Percentiles rank a stretch among this genome's conserved stretches.
Conservation (phyloP, 2,113 vertebrate species). For the Pluvianellus socialis region DNA sequence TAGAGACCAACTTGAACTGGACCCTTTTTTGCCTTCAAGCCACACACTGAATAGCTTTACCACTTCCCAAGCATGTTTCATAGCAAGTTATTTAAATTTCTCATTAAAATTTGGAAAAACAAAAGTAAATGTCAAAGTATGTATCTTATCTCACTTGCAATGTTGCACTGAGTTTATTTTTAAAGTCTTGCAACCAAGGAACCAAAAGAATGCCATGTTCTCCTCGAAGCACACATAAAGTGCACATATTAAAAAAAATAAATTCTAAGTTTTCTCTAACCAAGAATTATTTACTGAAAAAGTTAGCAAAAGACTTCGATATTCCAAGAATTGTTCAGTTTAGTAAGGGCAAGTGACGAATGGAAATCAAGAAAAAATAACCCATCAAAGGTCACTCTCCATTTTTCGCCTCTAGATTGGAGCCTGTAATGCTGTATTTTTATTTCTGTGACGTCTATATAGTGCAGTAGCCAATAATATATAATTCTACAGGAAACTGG, state of each 20-base stretch:
- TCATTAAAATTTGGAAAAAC: slow-evolving; percentile 49
- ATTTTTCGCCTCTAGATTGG: neutral
- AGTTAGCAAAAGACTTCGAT: neutral
- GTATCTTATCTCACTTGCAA: slow-evolving; percentile 16
- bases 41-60: neutral
- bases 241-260: neutral
- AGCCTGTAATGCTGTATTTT: neutral
- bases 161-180: slow-evolving; percentile 42
- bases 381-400: neutral
- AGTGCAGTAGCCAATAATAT: neutral
- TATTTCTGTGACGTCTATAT: neutral
- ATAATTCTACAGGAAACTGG: neutral
- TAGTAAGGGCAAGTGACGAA: neutral
- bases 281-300: neutral
- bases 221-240: neutral
- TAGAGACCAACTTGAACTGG: neutral
- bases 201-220: slow-evolving; percentile 43
- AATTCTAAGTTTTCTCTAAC: neutral
- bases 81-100: slow-evolving; percentile 35
- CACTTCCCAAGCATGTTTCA: neutral
- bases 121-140: slow-evolving; percentile 50
- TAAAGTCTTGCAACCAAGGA: slow-evolving; percentile 43
- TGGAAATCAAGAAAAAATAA: neutral
- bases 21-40: neutral
- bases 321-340: neutral